Evolutionary conservation across 2,113 vertebrate genomes (phyloP), one percentile per base, ranked within the genome.

Genomic region (Sardina pilchardus): DNA sequence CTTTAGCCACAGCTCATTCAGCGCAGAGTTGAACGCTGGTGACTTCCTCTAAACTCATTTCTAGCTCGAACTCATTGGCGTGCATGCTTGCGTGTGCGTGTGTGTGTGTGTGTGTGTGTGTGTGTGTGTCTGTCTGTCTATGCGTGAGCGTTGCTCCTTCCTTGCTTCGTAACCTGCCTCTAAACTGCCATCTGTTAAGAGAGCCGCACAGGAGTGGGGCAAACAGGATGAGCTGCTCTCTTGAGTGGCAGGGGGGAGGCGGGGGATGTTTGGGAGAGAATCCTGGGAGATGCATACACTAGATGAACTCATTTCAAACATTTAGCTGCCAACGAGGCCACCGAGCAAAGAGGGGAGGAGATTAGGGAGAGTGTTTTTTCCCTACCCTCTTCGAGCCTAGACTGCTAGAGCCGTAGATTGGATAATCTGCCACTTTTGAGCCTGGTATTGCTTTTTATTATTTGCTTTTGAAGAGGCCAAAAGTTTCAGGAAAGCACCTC

Each of bases 291-390:
- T 90, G 93, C 94, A 94, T 95, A 36, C 34, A 16, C 10, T 78
- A 95, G 95, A 95, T 95, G 93, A 95, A 95, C 95, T 94, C 88
- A 96, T 96, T 95, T 95, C 93, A 93, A 94, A 90, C 89, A 90
- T 94, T 95, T 91, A 42, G 85, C 85, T 93, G 92, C 91, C 93
- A 96, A 95, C 94, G 91, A 56, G 87, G 89, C 92, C 91, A 91
- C 71, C 86, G 92, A 94, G 93, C 78, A 85, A 92, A 84, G 89
- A 84, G 90, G 91, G 90, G 92, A 91, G 92, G 89, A 90, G 71
- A 78, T 34, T 34, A 78, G 71, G 26, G 26, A 24, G 59, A 6
- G 81, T 81, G 84, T 86, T 90, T 86, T 83, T 82, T 63, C 84
- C 82, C 26, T 21, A 6, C 21, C 24, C 30, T 56, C 86, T 75